Evolutionary conservation across 2,797 vertebrate species (phyloP).

Genomic region (Phrynocephalus forsythii): DNA sequence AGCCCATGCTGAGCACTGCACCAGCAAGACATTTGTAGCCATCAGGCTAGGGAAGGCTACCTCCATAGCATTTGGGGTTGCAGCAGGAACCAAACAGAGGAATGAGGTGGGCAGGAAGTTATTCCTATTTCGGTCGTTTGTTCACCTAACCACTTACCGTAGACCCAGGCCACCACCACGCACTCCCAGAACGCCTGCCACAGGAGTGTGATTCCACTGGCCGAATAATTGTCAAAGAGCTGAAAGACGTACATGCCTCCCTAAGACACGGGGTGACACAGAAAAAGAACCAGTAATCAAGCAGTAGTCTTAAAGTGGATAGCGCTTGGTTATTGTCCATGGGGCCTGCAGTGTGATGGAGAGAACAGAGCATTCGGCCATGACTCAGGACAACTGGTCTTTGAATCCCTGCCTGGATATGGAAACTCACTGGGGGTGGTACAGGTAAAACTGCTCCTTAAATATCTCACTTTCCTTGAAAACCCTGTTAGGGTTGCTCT

Average conservation of each 20-base stretch:
- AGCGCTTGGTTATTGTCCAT: too few species aligned
- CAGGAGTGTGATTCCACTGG: constrained; percentile 95
- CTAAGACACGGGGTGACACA: constrained; percentile 67
- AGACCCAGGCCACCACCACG: constrained; percentile 95
- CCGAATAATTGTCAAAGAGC: constrained; percentile 96
- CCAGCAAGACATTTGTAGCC: too few species aligned
- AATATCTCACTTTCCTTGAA: not conserved
- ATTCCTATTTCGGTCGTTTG: not conserved
- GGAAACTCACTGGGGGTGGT: too few species aligned
- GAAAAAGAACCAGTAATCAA: constrained; percentile 1
- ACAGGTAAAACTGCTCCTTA: too few species aligned
- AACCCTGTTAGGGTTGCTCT: not conserved
- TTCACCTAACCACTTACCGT: constrained; percentile 81
- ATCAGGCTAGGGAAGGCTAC: too few species aligned
- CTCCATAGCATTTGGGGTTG: too few species aligned
- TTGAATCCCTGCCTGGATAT: too few species aligned
- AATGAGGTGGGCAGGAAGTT: not conserved
- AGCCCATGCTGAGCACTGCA: too few species aligned
- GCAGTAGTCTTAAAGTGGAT: not conserved
- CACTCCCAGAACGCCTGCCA: constrained; percentile 99
- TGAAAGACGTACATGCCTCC: constrained; percentile 99
- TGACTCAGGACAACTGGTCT: too few species aligned
- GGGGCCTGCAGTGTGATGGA: too few species aligned
- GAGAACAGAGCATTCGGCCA: too few species aligned
- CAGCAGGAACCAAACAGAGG: not conserved